Conservation (phyloP, 2,113 vertebrate genomes). For the Albula goreensis region DNA sequence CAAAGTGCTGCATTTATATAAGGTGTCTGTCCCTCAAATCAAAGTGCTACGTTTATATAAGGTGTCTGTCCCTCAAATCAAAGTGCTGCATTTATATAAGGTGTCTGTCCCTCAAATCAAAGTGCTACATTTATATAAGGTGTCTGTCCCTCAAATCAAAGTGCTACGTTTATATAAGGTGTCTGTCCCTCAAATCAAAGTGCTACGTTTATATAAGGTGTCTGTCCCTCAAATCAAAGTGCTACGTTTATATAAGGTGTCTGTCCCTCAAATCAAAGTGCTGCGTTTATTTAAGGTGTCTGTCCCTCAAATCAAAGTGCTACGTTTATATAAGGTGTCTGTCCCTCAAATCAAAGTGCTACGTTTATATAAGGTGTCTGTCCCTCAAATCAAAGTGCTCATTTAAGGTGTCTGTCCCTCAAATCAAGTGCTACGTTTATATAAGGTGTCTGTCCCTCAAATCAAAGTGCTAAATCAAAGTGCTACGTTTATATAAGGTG, state of each 20-base stretch:
- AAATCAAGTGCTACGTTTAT: conserved; percentile 11
- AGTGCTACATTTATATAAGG: conserved; percentile 11
- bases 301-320: background rate
- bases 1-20: conserved; percentile 11
- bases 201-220: conserved; percentile 16
- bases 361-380: conserved; percentile 19
- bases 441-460: conserved; percentile 14
- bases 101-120: conserved; percentile 14
- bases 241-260: conserved; percentile 19
- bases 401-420: conserved; percentile 13
- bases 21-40: conserved; percentile 14
- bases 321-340: conserved; percentile 20
- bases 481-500: conserved; percentile 16
- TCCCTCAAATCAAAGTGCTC: background rate
- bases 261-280: background rate
- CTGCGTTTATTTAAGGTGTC: conserved; percentile 20
- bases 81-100: conserved; percentile 12
- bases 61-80: conserved; percentile 11
- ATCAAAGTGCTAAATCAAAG: too few relatives aligned
- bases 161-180: conserved; percentile 14
- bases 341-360: background rate
- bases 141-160: conserved; percentile 16
- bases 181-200: conserved; percentile 7
- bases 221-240: conserved; percentile 3
- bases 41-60: conserved; percentile 13